Percentiles rank a stretch among this genome's conserved stretches.
Evolutionary conservation across 2,797 vertebrate genomes (phyloP).

Genomic region (Eleutherodactylus coqui): DNA sequence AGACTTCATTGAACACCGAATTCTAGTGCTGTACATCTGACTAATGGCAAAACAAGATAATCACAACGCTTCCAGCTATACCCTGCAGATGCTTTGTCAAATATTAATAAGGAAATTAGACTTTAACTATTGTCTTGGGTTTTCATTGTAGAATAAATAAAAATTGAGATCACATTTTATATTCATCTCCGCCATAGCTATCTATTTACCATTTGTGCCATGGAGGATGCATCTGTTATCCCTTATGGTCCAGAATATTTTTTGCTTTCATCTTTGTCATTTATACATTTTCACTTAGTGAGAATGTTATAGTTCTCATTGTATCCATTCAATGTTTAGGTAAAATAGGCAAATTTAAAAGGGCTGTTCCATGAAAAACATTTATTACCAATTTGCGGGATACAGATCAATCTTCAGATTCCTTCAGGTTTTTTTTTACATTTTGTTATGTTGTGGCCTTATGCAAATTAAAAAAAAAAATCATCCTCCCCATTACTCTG

Average conservation of each 20-base stretch:
- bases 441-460: too few species aligned
- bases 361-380: too few species aligned
- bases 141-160: constrained; percentile 28
- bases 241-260: constrained; percentile 50
- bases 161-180: constrained; percentile 30
- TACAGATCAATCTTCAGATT: too few species aligned
- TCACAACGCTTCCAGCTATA: background rate
- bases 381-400: too few species aligned
- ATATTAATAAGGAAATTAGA: constrained; percentile 49
- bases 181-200: constrained; percentile 21
- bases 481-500: too few species aligned
- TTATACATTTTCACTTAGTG: background rate
- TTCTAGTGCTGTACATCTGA: constrained; percentile 1
- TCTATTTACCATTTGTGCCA: constrained; percentile 51
- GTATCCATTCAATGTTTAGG: too few species aligned
- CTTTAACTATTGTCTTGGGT: constrained; percentile 45
- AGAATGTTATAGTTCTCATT: background rate
- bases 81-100: constrained; percentile 54
- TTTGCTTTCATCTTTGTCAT: background rate
- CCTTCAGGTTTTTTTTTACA: too few species aligned
- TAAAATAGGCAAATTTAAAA: too few species aligned
- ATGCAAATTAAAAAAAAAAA: too few species aligned
- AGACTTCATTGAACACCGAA: background rate
- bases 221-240: constrained; percentile 48
- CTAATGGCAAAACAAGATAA: constrained; percentile 33